Conservation (phyloP, 1,140 invertebrate genomes). For the Microvelia longipes region DNA sequence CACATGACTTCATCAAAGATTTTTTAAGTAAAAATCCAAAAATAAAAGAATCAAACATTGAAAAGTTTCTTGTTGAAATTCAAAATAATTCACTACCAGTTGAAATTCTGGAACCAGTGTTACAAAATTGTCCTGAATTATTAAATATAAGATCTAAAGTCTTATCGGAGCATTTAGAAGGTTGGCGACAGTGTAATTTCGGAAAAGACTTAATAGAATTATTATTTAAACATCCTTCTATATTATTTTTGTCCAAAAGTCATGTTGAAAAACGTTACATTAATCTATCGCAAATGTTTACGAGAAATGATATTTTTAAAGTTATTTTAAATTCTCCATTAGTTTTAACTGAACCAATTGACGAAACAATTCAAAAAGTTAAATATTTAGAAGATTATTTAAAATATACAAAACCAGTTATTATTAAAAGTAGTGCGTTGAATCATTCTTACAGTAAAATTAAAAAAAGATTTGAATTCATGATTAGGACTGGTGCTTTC, state of each 20-base stretch:
- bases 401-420: not conserved
- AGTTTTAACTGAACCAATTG: not conserved
- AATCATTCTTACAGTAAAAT: not conserved
- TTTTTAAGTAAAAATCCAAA: too few relatives aligned
- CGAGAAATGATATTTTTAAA: not conserved
- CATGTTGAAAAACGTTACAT: not conserved
- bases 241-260: not conserved
- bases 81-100: not conserved
- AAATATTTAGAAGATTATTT: not conserved
- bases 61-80: too few relatives aligned
- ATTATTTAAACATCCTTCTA: not conserved
- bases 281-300: not conserved
- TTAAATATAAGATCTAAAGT: not conserved
- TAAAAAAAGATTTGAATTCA: not conserved
- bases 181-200: not conserved
- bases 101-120: not conserved
- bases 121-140: not conserved
- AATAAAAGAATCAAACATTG: too few relatives aligned
- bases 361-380: not conserved
- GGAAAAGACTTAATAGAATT: not conserved
- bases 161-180: not conserved
- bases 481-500: not conserved
- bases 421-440: not conserved
- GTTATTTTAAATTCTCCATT: not conserved
- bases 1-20: too few relatives aligned